Base-by-base conservation (phyloP, 2,888 invertebrate species). In the Phyllotreta cruciferae region DNA sequence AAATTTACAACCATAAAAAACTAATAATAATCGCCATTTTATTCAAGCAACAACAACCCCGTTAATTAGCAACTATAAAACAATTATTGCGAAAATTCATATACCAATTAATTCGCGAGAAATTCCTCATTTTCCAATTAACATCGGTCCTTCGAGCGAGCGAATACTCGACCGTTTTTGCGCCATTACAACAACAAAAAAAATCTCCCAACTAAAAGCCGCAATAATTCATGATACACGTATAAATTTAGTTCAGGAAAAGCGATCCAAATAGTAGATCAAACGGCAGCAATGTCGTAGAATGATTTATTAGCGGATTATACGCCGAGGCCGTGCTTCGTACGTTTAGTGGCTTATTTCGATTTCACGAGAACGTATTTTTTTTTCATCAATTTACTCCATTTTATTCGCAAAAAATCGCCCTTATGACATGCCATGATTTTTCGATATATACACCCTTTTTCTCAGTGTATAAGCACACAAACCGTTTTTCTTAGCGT, bases 291-390 rank as follows among this genome's bases (percentile, higher is more conserved):
- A 67, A 68, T 72, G 73, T 71, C 73, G 65, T 62, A 63, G 70
- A 67, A 73, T 75, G 76, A 76, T 75, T 76, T 76, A 75, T 75
- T 67, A 67, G 64, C 58, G 69, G 72, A 76, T 76, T 76, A 75
- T 75, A 70, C 74, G 63, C 71, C 67, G 14, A 67, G 70, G 67
- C 70, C 66, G 63, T 69, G 68, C 62, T 57, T 62, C 56, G 66
- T 66, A 57, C 66, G 64, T 62, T 24, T 66, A 63, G 67, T 67
- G 61, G 70, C 68, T 68, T 68, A 71, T 67, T 69, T 67, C 70
- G 72, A 71, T 71, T 72, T 70, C 69, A 67, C 67, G 66, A 68
- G 63, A 54, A 64, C n/a, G 6, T 8, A 24, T 24, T 24, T 24
- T 24, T 24, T 24, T 24, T 24, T 24, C n/a, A n/a, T n/a, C n/a